Conservation (phyloP, 2,888 invertebrate genomes). For the Cryptus viduatorius region DNA sequence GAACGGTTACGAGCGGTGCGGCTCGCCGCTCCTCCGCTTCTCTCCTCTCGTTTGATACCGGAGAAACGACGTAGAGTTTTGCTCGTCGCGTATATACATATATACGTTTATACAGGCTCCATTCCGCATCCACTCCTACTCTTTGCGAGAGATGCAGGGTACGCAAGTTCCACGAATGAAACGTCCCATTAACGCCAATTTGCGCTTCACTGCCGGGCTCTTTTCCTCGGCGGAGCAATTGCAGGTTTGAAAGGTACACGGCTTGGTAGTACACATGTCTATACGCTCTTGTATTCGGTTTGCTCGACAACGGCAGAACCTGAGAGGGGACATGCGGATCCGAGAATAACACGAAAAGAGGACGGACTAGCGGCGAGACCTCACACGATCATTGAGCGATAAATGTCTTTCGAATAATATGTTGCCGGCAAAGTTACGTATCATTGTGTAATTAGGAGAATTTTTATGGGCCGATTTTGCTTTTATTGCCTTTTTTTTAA, state of each 20-base stretch:
- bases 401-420: conserved; percentile 44
- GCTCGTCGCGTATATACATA: conserved; percentile 6
- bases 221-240: conserved; percentile 48
- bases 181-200: conserved; percentile 68
- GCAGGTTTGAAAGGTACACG: conserved; percentile 59
- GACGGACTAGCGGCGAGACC: conserved; percentile 40
- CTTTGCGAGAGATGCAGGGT: conserved; percentile 38
- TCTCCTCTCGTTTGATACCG: conserved; percentile 37
- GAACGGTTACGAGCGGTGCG: conserved; percentile 56
- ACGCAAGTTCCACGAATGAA: conserved; percentile 65
- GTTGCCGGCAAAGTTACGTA: conserved; percentile 18
- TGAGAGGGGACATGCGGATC: conserved; percentile 18
- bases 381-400: conserved; percentile 64
- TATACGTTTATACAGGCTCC: not conserved
- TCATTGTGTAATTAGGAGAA: conserved; percentile 47
- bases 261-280: not conserved
- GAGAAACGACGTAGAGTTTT: conserved; percentile 23
- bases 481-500: conserved; percentile 11
- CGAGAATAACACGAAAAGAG: conserved; percentile 45
- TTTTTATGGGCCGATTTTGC: conserved; percentile 23
- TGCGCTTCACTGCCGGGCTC: conserved; percentile 60
- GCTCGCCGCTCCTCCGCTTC: conserved; percentile 27
- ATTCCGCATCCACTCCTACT: conserved; percentile 13
- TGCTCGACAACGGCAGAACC: conserved; percentile 34
- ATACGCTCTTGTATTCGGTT: conserved; percentile 32